A percentile compares a stretch with the other conserved stretches of the same genome.
Evolutionary conservation across 2,797 vertebrate genomes (phyloP).

Genomic region (Petrocephalus schoutedeni): DNA sequence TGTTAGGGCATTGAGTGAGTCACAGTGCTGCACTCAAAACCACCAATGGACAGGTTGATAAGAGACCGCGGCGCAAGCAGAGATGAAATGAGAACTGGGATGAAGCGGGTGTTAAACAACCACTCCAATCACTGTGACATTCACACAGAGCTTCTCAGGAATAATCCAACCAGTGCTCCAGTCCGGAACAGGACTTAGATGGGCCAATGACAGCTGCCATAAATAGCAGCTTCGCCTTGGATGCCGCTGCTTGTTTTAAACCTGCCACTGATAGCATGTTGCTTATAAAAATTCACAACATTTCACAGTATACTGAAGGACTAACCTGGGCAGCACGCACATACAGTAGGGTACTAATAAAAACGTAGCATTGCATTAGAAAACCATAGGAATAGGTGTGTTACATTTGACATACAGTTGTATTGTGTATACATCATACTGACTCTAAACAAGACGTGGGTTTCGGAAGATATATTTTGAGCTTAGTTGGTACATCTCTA

Average conservation of each 20-base stretch:
- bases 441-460: background rate
- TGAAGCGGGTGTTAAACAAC: constrained; percentile 5
- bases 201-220: background rate
- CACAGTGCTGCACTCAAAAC: background rate
- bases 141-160: background rate
- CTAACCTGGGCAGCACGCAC: background rate
- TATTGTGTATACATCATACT: background rate
- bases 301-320: background rate
- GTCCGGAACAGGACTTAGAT: background rate
- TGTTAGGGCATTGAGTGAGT: background rate
- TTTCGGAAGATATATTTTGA: background rate
- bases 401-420: background rate
- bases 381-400: background rate
- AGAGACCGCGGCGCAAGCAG: background rate
- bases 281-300: background rate
- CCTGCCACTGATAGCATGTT: background rate
- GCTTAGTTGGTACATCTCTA: background rate
- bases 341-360: background rate
- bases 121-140: background rate
- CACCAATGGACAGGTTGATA: background rate
- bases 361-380: background rate
- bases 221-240: constrained; percentile 4
- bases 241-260: background rate
- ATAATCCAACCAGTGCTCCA: background rate
- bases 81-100: background rate